Percentiles rank a stretch among this genome's conserved stretches.
Conservation (phyloP, 2,113 vertebrate species). For the Atherinomorus stipes region DNA sequence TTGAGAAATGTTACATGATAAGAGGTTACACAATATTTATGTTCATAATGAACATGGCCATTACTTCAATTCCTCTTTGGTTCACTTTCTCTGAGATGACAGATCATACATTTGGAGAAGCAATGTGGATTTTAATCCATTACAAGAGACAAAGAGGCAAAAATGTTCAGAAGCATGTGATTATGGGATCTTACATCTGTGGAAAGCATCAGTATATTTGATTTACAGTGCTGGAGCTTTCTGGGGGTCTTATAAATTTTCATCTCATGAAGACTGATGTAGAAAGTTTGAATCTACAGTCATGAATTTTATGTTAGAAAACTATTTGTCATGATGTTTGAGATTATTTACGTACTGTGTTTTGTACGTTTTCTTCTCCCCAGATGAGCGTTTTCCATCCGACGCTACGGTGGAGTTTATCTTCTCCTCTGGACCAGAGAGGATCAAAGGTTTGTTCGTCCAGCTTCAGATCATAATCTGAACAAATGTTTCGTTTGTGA, state of each 20-base stretch:
- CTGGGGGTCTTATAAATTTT: slow-evolving; percentile 3
- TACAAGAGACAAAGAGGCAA: slow-evolving; percentile 14
- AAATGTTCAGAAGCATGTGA: slow-evolving; percentile 16
- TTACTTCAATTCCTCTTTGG: slow-evolving; percentile 56
- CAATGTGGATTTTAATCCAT: slow-evolving; percentile 16
- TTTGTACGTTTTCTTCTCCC: neutral
- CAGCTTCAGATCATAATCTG: neutral
- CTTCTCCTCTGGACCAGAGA: slow-evolving; percentile 92
- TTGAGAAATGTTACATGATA: slow-evolving; percentile 17
- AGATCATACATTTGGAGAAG: slow-evolving; percentile 19
- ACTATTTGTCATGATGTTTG: neutral
- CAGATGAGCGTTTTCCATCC: slow-evolving; percentile 90
- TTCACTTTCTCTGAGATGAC: slow-evolving; percentile 38
- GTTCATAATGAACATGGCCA: slow-evolving; percentile 46
- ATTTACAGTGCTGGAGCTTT: slow-evolving; percentile 16
- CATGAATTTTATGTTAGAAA: neutral
- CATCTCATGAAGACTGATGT: neutral
- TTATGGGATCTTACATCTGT: slow-evolving; percentile 34
- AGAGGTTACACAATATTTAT: slow-evolving; percentile 37
- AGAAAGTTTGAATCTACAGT: neutral
- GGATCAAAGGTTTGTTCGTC: slow-evolving; percentile 85
- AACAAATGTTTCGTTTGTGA: neutral
- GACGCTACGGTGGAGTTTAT: slow-evolving; percentile 92
- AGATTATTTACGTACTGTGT: neutral
- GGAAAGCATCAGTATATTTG: slow-evolving; percentile 31